Evolutionary conservation across 1,140 invertebrate species (phyloP).

Genomic region (Lycorma delicatula): DNA sequence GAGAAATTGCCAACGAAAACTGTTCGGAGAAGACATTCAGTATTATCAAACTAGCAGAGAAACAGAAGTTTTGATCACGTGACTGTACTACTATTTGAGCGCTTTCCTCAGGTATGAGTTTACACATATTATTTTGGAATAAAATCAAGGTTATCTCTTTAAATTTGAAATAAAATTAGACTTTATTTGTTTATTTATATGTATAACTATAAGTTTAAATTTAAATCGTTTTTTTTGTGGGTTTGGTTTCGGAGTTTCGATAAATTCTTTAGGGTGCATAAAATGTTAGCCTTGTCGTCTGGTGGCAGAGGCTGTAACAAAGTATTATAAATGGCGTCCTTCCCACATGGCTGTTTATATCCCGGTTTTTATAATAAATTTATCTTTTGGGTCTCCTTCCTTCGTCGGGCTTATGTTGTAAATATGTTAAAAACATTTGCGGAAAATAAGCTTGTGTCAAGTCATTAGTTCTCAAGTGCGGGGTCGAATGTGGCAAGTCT

Average conservation of each 20-base stretch:
- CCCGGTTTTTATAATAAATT: neutral
- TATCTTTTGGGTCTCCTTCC: neutral
- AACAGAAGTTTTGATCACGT: slow-evolving; percentile 5
- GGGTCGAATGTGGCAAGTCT: neutral
- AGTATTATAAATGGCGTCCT: slow-evolving; percentile 3
- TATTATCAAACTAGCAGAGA: neutral
- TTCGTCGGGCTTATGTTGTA: too few species aligned
- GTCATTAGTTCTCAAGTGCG: neutral
- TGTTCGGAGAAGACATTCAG: too few species aligned
- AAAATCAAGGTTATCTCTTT: slow-evolving; percentile 1
- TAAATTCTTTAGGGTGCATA: too few species aligned
- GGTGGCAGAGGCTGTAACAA: slow-evolving; percentile 1
- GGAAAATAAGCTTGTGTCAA: too few species aligned
- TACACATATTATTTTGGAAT: neutral
- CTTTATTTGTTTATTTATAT: too few species aligned
- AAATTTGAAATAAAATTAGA: too few species aligned
- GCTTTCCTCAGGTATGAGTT: slow-evolving; percentile 3
- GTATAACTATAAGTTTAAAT: too few species aligned
- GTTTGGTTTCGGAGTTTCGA: too few species aligned
- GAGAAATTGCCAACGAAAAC: too few species aligned
- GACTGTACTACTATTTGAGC: neutral
- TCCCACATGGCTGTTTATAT: slow-evolving; percentile 2
- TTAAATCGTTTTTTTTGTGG: too few species aligned
- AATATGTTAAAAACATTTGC: too few species aligned
- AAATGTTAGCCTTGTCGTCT: neutral